Evolutionary conservation across 2,888 invertebrate species (phyloP), one percentile per base, ranked within the genome.

Genomic region (Cryptus viduatorius): DNA sequence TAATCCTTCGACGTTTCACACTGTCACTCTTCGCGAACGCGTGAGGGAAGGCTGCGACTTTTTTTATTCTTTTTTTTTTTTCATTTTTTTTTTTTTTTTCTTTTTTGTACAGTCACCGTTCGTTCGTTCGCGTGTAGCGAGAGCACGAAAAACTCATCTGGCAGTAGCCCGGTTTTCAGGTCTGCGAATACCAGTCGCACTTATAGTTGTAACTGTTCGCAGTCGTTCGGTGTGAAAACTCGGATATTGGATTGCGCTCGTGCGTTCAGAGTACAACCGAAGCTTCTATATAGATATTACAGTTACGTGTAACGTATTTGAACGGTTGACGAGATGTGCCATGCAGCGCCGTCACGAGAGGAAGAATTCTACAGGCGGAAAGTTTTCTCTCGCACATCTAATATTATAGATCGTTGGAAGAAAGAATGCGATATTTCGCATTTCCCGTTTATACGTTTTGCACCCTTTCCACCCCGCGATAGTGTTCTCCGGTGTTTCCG

Each of bases 381-480:
- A 14, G 37, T 59, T 71, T 82, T 24, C 10, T 10, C 76, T 76
- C 71, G 48, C 64, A 82, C 31, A 24, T 82, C 65, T 50, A 48
- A 76, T 82, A 65, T 65, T 61, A 65, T 71, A 19, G 65, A 71
- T 76, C 69, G 81, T 31, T 16, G 4, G 19, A 50, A 48, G 75
- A 75, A 75, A 75, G 75, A 75, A 82, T 53, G 82, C 71, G 82
- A 77, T 56, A 72, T 61, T 53, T 67, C 73, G 67, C 82, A 61
- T 67, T 79, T 69, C 79, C 10, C 65, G 82, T 19, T 82, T 48
- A n/a, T 59, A 46, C n/a, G 53, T 37, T 12, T 42, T n/a, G n/a
- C 19, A 53, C 19, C 8, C 19, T 24, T 24, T 7, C 7, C 37
- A 8, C 4, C 37, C 37, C 37, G 7, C 37, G 37, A 7, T 37